A percentile compares a stretch with the other conserved stretches of the same genome.
Conservation (phyloP, 2,797 vertebrate genomes). For the Micromesistius poutassou region DNA sequence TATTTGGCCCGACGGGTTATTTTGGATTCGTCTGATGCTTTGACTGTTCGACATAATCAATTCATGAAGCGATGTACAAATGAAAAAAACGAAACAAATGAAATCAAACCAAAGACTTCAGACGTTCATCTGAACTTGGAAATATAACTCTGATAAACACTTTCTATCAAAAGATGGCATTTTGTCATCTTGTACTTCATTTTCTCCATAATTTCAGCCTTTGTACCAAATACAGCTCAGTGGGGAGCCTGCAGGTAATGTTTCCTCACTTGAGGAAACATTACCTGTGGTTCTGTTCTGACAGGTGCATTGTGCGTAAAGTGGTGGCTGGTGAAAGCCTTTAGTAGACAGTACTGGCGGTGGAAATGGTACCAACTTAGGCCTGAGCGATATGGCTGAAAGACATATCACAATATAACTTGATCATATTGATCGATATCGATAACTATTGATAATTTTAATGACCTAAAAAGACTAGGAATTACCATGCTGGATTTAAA, state of each 20-base stretch:
- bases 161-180: background rate
- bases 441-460: too few species aligned
- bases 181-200: too few species aligned
- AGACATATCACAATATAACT: too few species aligned
- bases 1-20: constrained; percentile 5
- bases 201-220: too few species aligned
- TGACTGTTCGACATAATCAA: background rate
- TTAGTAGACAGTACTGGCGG: background rate
- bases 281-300: background rate
- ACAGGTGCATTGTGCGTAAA: background rate
- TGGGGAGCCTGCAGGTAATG: too few species aligned
- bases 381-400: too few species aligned
- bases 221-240: too few species aligned
- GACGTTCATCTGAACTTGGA: background rate
- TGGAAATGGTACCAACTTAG: background rate
- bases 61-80: background rate
- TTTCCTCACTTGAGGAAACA: too few species aligned
- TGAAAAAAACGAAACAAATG: background rate
- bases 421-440: too few species aligned
- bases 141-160: background rate
- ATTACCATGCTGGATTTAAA: too few species aligned
- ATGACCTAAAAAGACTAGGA: too few species aligned
- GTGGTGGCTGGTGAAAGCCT: background rate
- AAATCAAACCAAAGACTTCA: background rate
- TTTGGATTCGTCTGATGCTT: background rate